Conservation (phyloP, 2,888 invertebrate species). For the Stomorhina lunata region DNA sequence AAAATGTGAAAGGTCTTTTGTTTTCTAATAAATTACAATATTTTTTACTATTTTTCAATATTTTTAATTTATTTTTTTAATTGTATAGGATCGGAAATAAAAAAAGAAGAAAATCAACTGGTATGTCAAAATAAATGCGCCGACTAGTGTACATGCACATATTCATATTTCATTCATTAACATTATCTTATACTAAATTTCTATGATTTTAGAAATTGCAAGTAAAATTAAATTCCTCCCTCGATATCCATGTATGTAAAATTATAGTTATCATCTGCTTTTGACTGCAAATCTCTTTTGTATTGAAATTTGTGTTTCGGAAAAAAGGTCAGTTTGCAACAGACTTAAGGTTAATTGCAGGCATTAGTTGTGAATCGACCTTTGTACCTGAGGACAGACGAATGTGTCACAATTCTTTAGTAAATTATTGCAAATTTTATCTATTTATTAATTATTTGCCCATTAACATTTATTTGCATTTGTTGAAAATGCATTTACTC, state of each 20-base stretch:
- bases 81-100: no score
- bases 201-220: neutral
- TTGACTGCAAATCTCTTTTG: neutral
- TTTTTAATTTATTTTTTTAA: no score
- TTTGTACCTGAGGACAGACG: conserved; percentile 23
- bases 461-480: neutral
- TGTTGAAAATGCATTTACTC: conserved; percentile 5
- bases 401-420: neutral
- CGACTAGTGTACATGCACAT: neutral
- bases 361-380: conserved; percentile 37
- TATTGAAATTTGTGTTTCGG: neutral
- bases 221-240: conserved; percentile 29
- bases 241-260: conserved; percentile 33
- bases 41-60: no score
- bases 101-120: no score
- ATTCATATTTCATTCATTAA: neutral
- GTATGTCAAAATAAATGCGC: no score
- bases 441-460: conserved; percentile 19
- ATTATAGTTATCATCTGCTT: conserved; percentile 31
- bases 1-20: no score
- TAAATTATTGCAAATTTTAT: conserved; percentile 29
- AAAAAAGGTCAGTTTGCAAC: conserved; percentile 56
- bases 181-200: neutral
- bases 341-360: conserved; percentile 55
- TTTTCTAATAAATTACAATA: no score